Evolutionary conservation across 2,797 vertebrate genomes (phyloP).

Genomic region (Artibeus lituratus): DNA sequence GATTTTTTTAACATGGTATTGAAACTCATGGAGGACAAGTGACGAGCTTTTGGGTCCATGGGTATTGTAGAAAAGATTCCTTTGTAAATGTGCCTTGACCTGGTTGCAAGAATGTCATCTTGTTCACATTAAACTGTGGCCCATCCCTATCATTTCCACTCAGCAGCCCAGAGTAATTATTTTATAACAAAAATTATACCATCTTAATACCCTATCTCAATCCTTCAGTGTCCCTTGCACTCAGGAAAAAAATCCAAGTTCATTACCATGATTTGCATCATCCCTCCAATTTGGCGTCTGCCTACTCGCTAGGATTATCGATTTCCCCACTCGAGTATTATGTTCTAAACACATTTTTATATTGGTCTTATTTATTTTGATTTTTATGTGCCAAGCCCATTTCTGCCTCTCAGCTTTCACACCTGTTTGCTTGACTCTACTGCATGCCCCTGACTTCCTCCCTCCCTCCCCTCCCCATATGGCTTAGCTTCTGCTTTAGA

Average conservation of each 20-base stretch:
- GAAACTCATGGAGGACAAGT: neutral
- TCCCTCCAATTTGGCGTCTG: neutral
- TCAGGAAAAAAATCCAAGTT: neutral
- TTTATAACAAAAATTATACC: neutral
- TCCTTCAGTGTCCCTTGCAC: neutral
- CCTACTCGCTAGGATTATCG: neutral
- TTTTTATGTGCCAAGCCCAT: neutral
- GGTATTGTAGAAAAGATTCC: neutral
- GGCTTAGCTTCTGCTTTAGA: neutral
- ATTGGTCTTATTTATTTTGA: neutral
- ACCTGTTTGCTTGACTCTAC: neutral
- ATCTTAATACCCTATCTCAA: neutral
- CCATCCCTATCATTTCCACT: neutral
- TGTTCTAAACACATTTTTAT: neutral
- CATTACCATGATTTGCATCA: neutral
- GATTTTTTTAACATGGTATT: neutral
- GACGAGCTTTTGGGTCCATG: neutral
- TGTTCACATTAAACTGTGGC: neutral
- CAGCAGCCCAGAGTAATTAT: neutral
- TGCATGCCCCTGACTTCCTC: neutral
- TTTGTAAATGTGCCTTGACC: neutral
- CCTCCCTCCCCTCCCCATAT: fast-evolving
- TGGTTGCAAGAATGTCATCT: neutral
- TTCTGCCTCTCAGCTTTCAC: neutral
- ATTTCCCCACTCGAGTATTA: neutral